Base-by-base conservation (phyloP, 2,113 vertebrate species). In the Orientallactaga bullata region DNA sequence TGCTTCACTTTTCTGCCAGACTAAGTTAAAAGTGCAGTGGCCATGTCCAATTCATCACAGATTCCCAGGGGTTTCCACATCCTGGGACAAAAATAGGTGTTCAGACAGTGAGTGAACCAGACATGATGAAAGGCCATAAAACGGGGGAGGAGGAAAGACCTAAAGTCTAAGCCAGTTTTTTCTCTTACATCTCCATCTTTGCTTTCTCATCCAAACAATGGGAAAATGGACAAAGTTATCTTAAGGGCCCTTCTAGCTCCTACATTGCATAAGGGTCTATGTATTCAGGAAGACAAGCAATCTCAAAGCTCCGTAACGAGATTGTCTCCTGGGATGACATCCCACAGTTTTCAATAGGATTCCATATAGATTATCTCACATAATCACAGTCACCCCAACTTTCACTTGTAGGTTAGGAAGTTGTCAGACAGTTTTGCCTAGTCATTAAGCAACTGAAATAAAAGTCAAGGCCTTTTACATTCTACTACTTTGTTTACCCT, bases 351-450 rank as follows among this genome's bases (percentile, higher is more conserved):
- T 94, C 35, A 68, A n/a, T 1, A 77, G 20, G 20, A 85, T 26
- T 80, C 94, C 42, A 83, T 42, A 83, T 7, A 68, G n/a, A 95
- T 85, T 42, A 66, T 60, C 37, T 82, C 28, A 73, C 26, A n/a
- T 21, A 73, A 91, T 91, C 39, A 82, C 26, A 32, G 83, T 26
- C 88, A 72, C 66, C 28, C 79, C 39, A 81, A 72, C 32, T 73
- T 88, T 61, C n/a, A 69, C 28, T 74, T 74, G 17, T 7, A 79
- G 74, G 88, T 71, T 66, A 89, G 68, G 60, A 93, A 93, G 93
- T 2, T 80, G n/a, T 69, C 30, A 28, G 28, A 51, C 9, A 78
- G 39, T 63, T 58, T 78, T 91, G 47, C 76, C 81, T 73, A 65
- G 58, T 84, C 42, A 80, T 16, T 39, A 80, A 69, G 66, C 68